phyloP scores from a whole-genome alignment of 92 coral and sea anemone species.

The Epizoanthus fatuus region DNA sequence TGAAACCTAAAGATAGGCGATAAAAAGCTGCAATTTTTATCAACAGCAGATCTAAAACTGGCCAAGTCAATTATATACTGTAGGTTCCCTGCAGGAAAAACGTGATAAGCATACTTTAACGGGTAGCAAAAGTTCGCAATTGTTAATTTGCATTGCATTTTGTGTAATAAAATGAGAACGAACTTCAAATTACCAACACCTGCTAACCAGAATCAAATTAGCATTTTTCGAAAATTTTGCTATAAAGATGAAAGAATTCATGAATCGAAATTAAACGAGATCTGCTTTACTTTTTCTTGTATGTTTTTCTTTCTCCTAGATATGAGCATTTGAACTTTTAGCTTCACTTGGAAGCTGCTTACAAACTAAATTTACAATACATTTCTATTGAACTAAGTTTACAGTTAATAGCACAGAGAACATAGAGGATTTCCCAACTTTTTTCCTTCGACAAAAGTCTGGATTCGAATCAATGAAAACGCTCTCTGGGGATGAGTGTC shows the following conservation, averaged over 20 bases:
- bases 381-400: no score
- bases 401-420: no score
- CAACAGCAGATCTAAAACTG: background rate
- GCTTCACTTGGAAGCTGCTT: no score
- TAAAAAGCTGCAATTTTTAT: background rate
- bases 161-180: conserved; percentile 20
- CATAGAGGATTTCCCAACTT: no score
- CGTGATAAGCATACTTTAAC: background rate
- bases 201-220: conserved; percentile 18
- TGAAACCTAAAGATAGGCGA: background rate
- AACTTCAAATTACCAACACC: conserved; percentile 29
- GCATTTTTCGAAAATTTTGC: conserved; percentile 24
- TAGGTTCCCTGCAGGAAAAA: background rate
- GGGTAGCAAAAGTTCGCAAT: background rate
- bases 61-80: background rate
- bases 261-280: background rate
- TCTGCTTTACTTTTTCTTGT: background rate
- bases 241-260: background rate
- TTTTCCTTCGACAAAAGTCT: no score
- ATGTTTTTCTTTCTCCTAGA: no score
- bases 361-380: no score
- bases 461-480: no score
- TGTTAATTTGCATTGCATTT: conserved; percentile 13
- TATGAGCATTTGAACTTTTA: no score
- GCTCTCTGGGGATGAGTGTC: no score